Percentiles rank a stretch among this genome's conserved stretches.
These are phyloP conservation scores for Bimastos eiseni DNA, from an alignment of 2,888 invertebrate genomes.

Conservation along the genomic window DNA sequence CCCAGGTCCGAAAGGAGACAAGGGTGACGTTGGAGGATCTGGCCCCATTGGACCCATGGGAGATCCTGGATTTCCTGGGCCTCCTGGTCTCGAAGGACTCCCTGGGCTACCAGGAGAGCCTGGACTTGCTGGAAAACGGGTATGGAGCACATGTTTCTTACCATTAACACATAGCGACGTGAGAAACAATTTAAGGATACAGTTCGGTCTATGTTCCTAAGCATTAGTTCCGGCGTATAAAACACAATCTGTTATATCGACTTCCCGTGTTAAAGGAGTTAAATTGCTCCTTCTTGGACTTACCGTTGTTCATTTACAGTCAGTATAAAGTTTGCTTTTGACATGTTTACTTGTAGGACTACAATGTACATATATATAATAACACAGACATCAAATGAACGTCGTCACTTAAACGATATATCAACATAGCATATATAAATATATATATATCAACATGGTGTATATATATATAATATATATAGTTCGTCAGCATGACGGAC, in stretches of 20 bases:
- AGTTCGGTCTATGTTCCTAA: background rate
- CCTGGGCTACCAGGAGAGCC: constrained; percentile 64
- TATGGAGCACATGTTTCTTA: background rate
- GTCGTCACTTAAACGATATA: too few species aligned
- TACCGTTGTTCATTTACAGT: background rate
- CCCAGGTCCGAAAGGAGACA: constrained; percentile 69
- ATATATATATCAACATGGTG: background rate
- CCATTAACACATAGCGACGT: background rate
- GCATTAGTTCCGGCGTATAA: background rate
- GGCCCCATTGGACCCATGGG: constrained; percentile 77
- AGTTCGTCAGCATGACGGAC: background rate
- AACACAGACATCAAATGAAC: too few species aligned
- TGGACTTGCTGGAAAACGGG: constrained; percentile 31
- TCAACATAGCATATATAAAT: too few species aligned
- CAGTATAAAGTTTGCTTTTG: background rate
- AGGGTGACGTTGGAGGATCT: constrained; percentile 77
- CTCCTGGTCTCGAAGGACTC: constrained; percentile 68
- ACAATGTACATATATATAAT: too few species aligned
- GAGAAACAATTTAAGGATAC: too few species aligned
- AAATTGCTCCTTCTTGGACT: background rate
- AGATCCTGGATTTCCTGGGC: constrained; percentile 67
- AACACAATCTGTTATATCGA: too few species aligned
- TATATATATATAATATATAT: too few species aligned
- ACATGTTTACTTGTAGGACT: too few species aligned
- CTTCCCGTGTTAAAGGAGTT: too few species aligned